These are phyloP conservation scores for Entomyzon cyanotis DNA, from an alignment of 2,113 vertebrate genomes.

Conservation along the genomic window DNA sequence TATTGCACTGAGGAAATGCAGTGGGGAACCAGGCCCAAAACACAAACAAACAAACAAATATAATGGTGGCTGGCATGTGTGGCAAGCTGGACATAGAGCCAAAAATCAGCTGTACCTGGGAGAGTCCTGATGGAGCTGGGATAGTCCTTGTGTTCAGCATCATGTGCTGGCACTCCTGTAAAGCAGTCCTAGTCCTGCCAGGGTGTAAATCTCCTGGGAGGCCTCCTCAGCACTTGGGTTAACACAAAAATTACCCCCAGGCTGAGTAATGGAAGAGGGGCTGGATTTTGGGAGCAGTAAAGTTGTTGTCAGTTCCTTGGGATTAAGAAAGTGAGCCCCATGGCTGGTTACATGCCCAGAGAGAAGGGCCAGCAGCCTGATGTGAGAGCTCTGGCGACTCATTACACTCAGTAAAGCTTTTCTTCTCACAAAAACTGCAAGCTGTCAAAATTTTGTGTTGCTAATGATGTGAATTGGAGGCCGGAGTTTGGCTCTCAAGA, in stretches of 20 bases:
- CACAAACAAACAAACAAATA: not conserved
- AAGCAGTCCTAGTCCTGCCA: not conserved
- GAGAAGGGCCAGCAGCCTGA: not conserved
- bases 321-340: not conserved
- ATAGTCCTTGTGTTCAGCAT: fast-evolving
- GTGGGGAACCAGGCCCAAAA: not conserved
- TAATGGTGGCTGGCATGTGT: not conserved
- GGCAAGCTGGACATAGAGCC: not conserved
- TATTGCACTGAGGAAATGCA: not conserved
- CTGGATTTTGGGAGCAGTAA: not conserved
- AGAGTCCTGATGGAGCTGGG: not conserved
- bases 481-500: not conserved
- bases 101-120: not conserved
- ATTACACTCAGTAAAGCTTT: not conserved
- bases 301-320: not conserved
- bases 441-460: not conserved
- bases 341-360: not conserved
- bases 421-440: not conserved
- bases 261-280: not conserved
- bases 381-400: not conserved
- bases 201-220: not conserved
- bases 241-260: not conserved
- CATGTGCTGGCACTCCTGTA: fast-evolving
- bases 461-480: not conserved
- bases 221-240: not conserved